Conservation (phyloP, 2,113 vertebrate species). For the Plecturocebus donacophilus region DNA sequence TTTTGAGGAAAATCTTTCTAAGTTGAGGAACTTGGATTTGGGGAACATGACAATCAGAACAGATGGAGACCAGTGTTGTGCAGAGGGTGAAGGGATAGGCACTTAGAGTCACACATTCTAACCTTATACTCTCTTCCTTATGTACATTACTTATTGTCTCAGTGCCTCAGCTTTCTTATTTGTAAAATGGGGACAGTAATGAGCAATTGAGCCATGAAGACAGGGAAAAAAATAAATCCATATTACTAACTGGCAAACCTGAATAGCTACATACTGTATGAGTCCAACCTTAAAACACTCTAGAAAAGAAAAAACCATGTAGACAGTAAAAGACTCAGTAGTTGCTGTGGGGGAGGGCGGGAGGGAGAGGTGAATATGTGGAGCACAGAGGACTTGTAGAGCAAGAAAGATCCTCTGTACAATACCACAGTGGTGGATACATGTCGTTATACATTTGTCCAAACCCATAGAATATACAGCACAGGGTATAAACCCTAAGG, state of each 20-base stretch:
- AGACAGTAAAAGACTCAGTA: neutral
- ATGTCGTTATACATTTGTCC: neutral
- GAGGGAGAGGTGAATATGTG: neutral
- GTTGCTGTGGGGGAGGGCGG: neutral
- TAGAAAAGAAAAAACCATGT: neutral
- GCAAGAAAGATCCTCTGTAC: neutral
- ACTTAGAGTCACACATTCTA: neutral
- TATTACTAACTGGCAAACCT: neutral
- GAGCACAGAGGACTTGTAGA: neutral
- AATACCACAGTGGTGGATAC: neutral
- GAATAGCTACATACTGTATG: neutral
- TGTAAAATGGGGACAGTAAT: neutral
- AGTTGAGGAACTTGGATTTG: neutral
- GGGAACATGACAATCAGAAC: neutral
- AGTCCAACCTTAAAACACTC: neutral
- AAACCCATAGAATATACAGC: neutral
- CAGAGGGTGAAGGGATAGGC: too few relatives aligned
- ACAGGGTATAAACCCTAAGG: neutral
- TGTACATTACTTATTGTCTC: neutral
- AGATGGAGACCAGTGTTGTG: neutral
- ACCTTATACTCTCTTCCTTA: neutral
- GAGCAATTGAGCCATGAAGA: neutral
- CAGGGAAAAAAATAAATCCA: neutral
- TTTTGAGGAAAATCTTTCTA: neutral
- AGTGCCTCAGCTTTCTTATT: neutral